phyloP scores from a whole-genome alignment of 2,113 vertebrate species.

The Carlito syrichta region DNA sequence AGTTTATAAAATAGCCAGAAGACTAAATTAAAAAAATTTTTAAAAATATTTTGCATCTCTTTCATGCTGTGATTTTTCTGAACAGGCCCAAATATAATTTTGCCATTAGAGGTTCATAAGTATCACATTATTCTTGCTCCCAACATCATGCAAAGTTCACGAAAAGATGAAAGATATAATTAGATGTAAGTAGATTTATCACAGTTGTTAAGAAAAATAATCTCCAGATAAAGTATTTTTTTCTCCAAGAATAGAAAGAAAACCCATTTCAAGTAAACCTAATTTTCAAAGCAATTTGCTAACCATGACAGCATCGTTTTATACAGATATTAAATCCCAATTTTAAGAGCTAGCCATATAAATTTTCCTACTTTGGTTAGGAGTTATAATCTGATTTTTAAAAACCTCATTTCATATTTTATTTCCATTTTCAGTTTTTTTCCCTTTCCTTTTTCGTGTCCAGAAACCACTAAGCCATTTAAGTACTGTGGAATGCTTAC shows the following conservation, averaged over 20 bases:
- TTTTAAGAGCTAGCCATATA: constrained; percentile 40
- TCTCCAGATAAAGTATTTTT: neutral
- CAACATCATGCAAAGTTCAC: neutral
- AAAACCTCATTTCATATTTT: constrained; percentile 68
- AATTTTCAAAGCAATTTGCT: constrained; percentile 49
- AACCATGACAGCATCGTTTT: constrained; percentile 11
- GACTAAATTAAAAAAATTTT: neutral
- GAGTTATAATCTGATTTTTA: constrained; percentile 56
- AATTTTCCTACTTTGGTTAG: constrained; percentile 46
- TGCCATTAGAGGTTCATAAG: neutral
- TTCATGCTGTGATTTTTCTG: neutral
- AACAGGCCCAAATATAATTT: neutral
- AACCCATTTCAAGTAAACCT: constrained; percentile 29
- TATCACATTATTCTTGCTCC: neutral
- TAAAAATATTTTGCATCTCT: neutral
- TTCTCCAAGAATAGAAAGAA: constrained; percentile 4
- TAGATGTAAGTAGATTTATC: neutral
- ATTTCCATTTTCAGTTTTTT: constrained; percentile 65
- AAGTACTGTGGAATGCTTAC: constrained; percentile 69
- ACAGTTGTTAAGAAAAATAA: constrained; percentile 39
- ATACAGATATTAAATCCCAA: constrained; percentile 31
- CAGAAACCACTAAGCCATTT: constrained; percentile 75
- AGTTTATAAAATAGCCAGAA: neutral
- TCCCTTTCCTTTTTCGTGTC: constrained; percentile 54
- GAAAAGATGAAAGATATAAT: neutral